These are phyloP conservation scores for Austrolebias charrua DNA, from an alignment of 2,797 vertebrate genomes.

Conservation along the genomic window DNA sequence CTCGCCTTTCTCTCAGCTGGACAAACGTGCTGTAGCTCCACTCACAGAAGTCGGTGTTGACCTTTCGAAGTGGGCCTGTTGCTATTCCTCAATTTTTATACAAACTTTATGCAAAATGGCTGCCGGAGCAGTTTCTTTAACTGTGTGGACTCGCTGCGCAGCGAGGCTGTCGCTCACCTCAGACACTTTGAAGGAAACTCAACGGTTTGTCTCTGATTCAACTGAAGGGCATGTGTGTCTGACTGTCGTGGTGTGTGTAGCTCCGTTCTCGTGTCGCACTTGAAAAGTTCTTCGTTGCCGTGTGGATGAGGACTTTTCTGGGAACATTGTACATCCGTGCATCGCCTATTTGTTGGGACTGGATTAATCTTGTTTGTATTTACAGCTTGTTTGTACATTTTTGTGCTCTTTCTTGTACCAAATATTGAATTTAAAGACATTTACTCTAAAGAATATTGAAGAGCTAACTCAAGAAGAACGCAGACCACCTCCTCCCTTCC, in stretches of 20 bases:
- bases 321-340: constrained; percentile 63
- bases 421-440: constrained; percentile 59
- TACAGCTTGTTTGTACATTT: constrained; percentile 53
- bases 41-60: constrained; percentile 36
- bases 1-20: constrained; percentile 59
- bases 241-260: constrained; percentile 42
- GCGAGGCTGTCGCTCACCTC: constrained; percentile 45
- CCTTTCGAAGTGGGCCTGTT: constrained; percentile 44
- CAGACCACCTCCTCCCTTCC: constrained; percentile 57
- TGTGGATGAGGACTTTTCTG: constrained; percentile 53
- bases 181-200: constrained; percentile 46
- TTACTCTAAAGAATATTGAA: constrained; percentile 32
- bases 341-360: constrained; percentile 63
- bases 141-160: constrained; percentile 44
- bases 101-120: constrained; percentile 71
- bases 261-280: constrained; percentile 58
- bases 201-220: constrained; percentile 34
- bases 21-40: constrained; percentile 48
- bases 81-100: constrained; percentile 58
- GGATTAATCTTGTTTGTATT: constrained; percentile 62
- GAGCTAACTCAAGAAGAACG: constrained; percentile 35
- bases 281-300: constrained; percentile 43
- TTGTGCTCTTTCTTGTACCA: constrained; percentile 70
- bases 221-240: constrained; percentile 55
- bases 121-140: constrained; percentile 46